Conservation (phyloP, 2,888 invertebrate genomes). For the Zaprionus lineosus region DNA sequence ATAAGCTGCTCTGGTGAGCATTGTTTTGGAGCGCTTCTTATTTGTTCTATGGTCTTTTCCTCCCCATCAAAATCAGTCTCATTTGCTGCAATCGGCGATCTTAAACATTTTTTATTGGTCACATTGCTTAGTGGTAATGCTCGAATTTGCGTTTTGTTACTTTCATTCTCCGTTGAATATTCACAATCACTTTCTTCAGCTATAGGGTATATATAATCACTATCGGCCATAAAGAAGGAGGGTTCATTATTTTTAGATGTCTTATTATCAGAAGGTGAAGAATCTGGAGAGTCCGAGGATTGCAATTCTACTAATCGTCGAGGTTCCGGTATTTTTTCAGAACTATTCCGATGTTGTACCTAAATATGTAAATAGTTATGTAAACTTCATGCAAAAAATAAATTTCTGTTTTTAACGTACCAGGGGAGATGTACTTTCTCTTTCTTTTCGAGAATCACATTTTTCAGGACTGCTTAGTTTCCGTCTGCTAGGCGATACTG, state of each 20-base stretch:
- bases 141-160: neutral
- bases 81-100: neutral
- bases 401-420: too few species aligned
- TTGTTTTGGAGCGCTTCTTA: neutral
- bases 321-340: slow-evolving; percentile 32
- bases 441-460: too few species aligned
- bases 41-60: neutral
- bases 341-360: neutral
- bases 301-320: slow-evolving; percentile 25
- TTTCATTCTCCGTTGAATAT: neutral
- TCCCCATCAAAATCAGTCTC: neutral
- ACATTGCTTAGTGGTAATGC: neutral
- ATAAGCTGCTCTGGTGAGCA: neutral
- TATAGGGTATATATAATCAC: neutral
- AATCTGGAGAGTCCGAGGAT: slow-evolving; percentile 6
- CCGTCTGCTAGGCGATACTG: neutral
- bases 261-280: neutral
- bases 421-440: too few species aligned
- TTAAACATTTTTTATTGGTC: neutral
- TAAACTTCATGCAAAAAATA: too few species aligned
- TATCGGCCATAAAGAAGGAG: neutral
- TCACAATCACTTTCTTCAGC: neutral
- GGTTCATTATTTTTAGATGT: neutral
- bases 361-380: neutral
- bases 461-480: too few species aligned